Base-by-base conservation (phyloP, 1,140 invertebrate species). In the Drosophila albomicans region DNA sequence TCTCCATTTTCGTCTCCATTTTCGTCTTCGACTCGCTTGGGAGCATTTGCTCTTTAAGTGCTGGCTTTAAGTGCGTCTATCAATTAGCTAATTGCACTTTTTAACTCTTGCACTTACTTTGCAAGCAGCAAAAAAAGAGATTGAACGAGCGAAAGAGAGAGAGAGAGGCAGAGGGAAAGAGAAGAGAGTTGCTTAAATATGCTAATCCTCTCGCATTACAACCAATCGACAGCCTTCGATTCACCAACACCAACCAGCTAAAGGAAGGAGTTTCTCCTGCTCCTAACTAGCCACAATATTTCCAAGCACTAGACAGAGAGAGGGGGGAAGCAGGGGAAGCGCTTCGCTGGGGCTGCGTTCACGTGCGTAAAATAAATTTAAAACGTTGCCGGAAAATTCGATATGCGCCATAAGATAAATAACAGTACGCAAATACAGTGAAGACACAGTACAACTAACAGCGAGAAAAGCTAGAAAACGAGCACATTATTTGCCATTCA, bases 341-440 rank as follows among this genome's bases (percentile, higher is more conserved):
- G 1, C 45, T 54, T 72, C 38, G 64, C 46, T 66, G 56, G 20
- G 16, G 68, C 74, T 65, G 52, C 20, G 69, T 88, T 82, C 80
- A 88, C 80, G 79, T 82, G 84, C 73, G 84, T 80, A 63, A 87
- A 88, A 87, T 88, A 87, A 88, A 88, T 87, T 87, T 82, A 70
- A 84, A 84, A 73, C 35, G 66, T 49, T 69, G 65, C 58, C 58
- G 7, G 43, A 28, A 61, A 64, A 64, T 48, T 71, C 61, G 67
- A 75, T 74, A 56, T 48, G 38, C 30, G 41, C 25, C 46, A 54
- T 28, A 61, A 68, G 48, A 67, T 61, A 41, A 61, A 56, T 54
- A 43, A 43, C 11, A 54, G 20, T 65, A 11, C 6, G 25, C 32
- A 59, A 11, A 6, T 41, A 74, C 71, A 74, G 71, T 68, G 13